phyloP scores from a whole-genome alignment of 1,140 invertebrate genomes.

The Plectrocnemia conspersa region DNA sequence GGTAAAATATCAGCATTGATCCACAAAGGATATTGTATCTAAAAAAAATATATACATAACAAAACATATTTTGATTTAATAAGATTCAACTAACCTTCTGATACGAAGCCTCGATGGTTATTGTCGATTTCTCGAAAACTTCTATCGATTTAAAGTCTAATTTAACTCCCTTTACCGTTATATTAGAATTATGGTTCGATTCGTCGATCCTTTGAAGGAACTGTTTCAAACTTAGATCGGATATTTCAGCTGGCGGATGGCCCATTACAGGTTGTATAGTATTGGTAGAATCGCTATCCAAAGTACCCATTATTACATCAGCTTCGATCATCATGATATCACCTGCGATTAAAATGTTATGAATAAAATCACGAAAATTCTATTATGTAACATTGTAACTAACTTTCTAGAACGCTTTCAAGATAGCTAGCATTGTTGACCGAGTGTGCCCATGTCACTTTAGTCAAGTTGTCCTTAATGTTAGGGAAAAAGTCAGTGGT shows the following conservation, averaged over 20 bases:
- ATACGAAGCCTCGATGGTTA: slow-evolving; percentile 50
- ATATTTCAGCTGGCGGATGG: slow-evolving; percentile 68
- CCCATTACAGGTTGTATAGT: slow-evolving; percentile 74
- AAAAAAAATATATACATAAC: no score
- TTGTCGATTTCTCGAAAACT: slow-evolving; percentile 64
- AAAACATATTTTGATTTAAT: no score
- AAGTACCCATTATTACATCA: slow-evolving; percentile 71
- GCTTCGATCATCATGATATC: slow-evolving; percentile 81
- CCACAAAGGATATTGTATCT: slow-evolving; percentile 75
- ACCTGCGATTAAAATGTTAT: slow-evolving; percentile 45
- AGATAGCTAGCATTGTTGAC: slow-evolving; percentile 67
- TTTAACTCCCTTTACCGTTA: slow-evolving; percentile 63
- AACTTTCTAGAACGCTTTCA: slow-evolving; percentile 56
- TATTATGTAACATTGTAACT: background rate
- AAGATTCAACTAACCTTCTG: slow-evolving; percentile 44
- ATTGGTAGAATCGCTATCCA: slow-evolving; percentile 43
- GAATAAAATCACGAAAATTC: slow-evolving; percentile 5
- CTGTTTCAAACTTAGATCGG: slow-evolving; percentile 70
- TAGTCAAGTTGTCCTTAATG: slow-evolving; percentile 61
- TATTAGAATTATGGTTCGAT: slow-evolving; percentile 41
- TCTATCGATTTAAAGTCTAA: slow-evolving; percentile 83
- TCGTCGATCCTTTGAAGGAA: slow-evolving; percentile 62
- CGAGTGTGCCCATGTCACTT: slow-evolving; percentile 77
- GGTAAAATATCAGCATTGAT: slow-evolving; percentile 82
- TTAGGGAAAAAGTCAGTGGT: slow-evolving; percentile 35